phyloP scores from a whole-genome alignment of 2,797 vertebrate genomes.

The Oryzias dopingdopingensis region DNA sequence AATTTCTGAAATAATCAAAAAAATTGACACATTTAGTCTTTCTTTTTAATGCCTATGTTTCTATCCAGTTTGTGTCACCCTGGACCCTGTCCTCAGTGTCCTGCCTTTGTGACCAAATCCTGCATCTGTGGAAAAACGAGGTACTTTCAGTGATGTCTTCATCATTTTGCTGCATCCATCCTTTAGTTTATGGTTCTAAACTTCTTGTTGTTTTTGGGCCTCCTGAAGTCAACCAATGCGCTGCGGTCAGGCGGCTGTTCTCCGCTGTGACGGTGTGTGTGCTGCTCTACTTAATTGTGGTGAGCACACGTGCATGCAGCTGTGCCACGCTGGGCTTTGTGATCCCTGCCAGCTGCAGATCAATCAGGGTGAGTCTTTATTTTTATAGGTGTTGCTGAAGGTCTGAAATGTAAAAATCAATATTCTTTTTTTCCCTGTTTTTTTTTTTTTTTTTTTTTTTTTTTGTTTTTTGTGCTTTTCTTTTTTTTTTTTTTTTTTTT shows the following conservation, averaged over 20 bases:
- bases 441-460: no score
- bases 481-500: no score
- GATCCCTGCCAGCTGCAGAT: slow-evolving; percentile 86
- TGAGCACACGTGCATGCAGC: slow-evolving; percentile 86
- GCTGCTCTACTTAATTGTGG: slow-evolving; percentile 87
- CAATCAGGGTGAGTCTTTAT: slow-evolving; percentile 82
- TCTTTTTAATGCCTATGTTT: slow-evolving; percentile 21
- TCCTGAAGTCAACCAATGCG: slow-evolving; percentile 88
- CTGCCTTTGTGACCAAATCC: slow-evolving; percentile 90
- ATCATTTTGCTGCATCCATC: not conserved
- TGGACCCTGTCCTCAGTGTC: slow-evolving; percentile 95
- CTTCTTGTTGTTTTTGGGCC: not conserved
- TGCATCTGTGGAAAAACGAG: slow-evolving; percentile 92
- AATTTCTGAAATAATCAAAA: no score
- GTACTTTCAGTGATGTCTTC: slow-evolving; percentile 59
- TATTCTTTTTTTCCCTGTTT: no score
- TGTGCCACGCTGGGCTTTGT: slow-evolving; percentile 89
- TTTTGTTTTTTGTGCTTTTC: no score
- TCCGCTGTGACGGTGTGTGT: slow-evolving; percentile 87
- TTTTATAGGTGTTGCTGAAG: not conserved
- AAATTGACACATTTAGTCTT: no score
- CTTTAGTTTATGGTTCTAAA: not conserved
- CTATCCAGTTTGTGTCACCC: slow-evolving; percentile 90
- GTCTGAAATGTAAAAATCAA: not conserved
- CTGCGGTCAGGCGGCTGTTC: slow-evolving; percentile 85